Evolutionary conservation across 2,888 invertebrate genomes (phyloP).

Genomic region (Pollenia angustigena): DNA sequence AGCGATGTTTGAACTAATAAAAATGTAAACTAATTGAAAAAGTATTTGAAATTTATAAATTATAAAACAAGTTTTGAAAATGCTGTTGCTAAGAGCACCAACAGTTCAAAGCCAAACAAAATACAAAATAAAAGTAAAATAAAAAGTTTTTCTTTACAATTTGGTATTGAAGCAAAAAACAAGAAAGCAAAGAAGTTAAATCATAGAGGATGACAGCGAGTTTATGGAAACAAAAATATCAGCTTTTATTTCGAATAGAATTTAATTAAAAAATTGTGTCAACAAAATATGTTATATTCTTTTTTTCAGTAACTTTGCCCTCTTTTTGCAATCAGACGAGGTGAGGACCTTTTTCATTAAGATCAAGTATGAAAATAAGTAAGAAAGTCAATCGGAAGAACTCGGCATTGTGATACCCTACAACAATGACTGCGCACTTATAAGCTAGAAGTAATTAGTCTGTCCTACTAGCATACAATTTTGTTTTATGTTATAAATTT

Average conservation of each 20-base stretch:
- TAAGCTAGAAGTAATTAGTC: no score
- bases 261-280: constrained; percentile 40
- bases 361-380: constrained; percentile 22
- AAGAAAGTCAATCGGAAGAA: no score
- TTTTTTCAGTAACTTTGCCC: neutral
- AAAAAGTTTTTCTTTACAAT: neutral
- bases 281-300: constrained; percentile 27
- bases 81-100: neutral
- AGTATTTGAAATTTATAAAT: constrained; percentile 15
- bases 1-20: constrained; percentile 18
- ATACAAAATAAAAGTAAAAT: neutral
- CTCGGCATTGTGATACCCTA: no score
- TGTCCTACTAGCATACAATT: no score
- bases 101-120: neutral
- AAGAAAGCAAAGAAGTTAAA: neutral
- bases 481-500: no score
- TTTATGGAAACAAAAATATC: neutral
- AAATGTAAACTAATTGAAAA: constrained; percentile 42
- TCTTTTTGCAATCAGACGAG: no score
- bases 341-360: neutral
- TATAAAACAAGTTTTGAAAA: constrained; percentile 31
- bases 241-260: neutral
- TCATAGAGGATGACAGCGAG: neutral
- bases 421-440: no score
- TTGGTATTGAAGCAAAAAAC: no score